These are phyloP conservation scores for Xyrichtys novacula DNA, from an alignment of 2,797 vertebrate genomes.

Conservation along the genomic window DNA sequence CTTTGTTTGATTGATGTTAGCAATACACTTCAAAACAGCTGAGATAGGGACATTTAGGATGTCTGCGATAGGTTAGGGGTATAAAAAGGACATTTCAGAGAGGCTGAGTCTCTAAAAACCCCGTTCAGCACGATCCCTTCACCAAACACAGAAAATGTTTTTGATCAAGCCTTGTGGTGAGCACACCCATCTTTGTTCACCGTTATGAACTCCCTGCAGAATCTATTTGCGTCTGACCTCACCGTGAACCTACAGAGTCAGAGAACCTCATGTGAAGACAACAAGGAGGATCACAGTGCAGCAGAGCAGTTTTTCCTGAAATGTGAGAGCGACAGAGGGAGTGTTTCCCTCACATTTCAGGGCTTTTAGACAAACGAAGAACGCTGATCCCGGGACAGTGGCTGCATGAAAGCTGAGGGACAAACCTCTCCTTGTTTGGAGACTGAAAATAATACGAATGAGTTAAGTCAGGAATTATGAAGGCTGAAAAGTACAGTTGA, in stretches of 20 bases:
- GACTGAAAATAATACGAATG: background rate
- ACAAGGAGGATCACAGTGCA: conserved; percentile 19
- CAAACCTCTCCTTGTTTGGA: background rate
- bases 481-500: background rate
- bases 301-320: conserved; percentile 1
- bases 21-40: too few relatives aligned
- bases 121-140: background rate
- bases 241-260: conserved; percentile 30
- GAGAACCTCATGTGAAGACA: conserved; percentile 29
- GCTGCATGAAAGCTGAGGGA: background rate
- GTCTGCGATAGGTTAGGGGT: too few relatives aligned
- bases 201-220: conserved; percentile 7
- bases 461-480: background rate
- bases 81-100: too few relatives aligned
- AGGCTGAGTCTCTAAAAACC: too few relatives aligned
- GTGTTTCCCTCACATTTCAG: conserved; percentile 2
- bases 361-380: background rate
- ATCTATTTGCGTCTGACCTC: conserved; percentile 41
- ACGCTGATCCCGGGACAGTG: background rate
- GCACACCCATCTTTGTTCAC: background rate
- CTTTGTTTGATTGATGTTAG: too few relatives aligned
- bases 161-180: background rate
- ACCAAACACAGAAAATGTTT: background rate
- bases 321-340: background rate
- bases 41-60: too few relatives aligned